Conservation (phyloP, 2,888 invertebrate species). For the Clistopyga incitator region DNA sequence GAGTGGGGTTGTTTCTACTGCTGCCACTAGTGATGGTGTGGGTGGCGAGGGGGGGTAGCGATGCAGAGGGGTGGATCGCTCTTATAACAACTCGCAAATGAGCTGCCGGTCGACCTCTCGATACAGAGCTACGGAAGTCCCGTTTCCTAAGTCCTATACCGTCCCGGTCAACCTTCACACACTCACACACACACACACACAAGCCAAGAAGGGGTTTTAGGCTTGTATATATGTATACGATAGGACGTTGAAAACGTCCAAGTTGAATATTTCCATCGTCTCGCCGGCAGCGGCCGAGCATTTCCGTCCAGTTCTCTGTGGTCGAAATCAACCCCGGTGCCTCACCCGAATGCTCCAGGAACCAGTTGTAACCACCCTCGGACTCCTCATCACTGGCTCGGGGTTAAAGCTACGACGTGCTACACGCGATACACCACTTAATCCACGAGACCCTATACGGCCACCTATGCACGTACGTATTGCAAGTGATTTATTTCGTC, state of each 20-base stretch:
- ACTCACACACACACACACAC: constrained; percentile 30
- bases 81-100: constrained; percentile 68
- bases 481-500: constrained; percentile 22
- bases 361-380: constrained; percentile 20
- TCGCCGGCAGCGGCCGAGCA: constrained; percentile 31
- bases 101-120: constrained; percentile 68
- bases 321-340: constrained; percentile 38
- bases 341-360: constrained; percentile 26
- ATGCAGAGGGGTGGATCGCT: constrained; percentile 54
- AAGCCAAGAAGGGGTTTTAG: constrained; percentile 22
- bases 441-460: constrained; percentile 20
- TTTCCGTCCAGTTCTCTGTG: constrained; percentile 27
- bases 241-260: constrained; percentile 30
- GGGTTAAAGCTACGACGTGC: constrained; percentile 6
- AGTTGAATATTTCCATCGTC: constrained; percentile 47
- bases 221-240: background rate
- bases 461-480: background rate
- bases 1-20: constrained; percentile 58
- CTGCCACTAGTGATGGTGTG: constrained; percentile 8
- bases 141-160: constrained; percentile 42
- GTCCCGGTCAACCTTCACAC: constrained; percentile 29
- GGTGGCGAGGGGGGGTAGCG: constrained; percentile 30
- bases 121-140: constrained; percentile 53
- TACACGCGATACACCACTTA: constrained; percentile 49
- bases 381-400: constrained; percentile 6